A percentile compares a stretch with the other conserved stretches of the same genome.
Conservation (phyloP, 2,888 invertebrate species). For the Nesidiocoris tenuis region DNA sequence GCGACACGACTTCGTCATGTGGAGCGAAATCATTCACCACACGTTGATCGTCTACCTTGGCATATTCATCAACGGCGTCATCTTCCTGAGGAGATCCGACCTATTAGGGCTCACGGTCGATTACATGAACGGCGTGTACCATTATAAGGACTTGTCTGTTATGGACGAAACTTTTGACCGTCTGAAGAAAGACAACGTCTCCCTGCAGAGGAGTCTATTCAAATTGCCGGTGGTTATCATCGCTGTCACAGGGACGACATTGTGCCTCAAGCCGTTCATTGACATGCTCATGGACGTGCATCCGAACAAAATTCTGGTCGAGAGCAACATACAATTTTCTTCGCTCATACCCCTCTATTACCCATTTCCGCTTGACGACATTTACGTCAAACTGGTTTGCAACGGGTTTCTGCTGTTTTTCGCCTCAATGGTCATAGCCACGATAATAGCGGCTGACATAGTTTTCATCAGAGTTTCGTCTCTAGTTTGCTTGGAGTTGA, state of each 20-base stretch:
- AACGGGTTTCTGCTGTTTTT: conserved; percentile 9
- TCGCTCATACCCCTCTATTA: conserved; percentile 13
- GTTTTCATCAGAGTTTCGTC: conserved; percentile 14
- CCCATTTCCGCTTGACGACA: neutral
- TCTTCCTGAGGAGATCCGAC: neutral
- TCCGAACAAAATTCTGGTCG: conserved; percentile 3
- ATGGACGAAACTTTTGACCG: neutral
- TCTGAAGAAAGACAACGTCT: neutral
- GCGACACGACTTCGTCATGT: conserved; percentile 22
- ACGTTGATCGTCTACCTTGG: conserved; percentile 17
- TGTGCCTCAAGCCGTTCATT: conserved; percentile 21
- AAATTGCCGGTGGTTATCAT: conserved; percentile 9
- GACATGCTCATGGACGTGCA: neutral
- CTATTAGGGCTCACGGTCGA: neutral
- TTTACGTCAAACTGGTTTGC: neutral
- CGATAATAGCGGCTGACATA: conserved; percentile 14
- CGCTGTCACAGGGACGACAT: neutral
- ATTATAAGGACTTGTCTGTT: conserved; percentile 6
- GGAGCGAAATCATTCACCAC: conserved; percentile 34
- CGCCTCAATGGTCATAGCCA: neutral
- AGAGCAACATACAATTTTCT: neutral
- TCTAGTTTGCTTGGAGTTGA: conserved; percentile 2
- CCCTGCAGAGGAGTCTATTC: conserved; percentile 1
- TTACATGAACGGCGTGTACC: conserved; percentile 12
- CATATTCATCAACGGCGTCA: conserved; percentile 14